Evolutionary conservation across 2,797 vertebrate genomes (phyloP).

Genomic region (Limosa lapponica): DNA sequence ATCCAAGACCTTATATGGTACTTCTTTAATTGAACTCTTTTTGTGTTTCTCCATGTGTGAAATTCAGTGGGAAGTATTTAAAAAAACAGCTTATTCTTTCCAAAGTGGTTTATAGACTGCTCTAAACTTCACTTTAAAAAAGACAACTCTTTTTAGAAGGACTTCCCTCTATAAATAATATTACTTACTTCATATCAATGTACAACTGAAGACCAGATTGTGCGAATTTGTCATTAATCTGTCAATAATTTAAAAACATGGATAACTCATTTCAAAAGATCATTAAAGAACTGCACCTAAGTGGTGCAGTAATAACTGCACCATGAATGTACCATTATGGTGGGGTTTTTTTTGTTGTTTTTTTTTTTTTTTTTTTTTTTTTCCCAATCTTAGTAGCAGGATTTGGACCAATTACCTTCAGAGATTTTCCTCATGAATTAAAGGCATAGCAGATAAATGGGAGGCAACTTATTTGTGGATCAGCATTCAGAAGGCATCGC

Average conservation of each 20-base stretch:
- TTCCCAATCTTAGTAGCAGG: not conserved
- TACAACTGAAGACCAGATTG: not conserved
- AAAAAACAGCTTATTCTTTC: not conserved
- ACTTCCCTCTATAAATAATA: not conserved
- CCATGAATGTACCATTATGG: fast-evolving
- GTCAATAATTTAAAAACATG: not conserved
- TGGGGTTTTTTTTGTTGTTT: too few relatives aligned
- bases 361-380: too few relatives aligned
- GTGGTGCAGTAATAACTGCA: not conserved
- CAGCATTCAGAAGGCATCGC: not conserved
- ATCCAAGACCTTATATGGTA: not conserved
- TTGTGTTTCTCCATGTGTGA: not conserved
- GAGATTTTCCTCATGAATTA: not conserved
- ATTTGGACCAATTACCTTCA: not conserved
- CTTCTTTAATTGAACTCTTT: not conserved
- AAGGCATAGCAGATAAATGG: not conserved
- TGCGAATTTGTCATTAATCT: not conserved
- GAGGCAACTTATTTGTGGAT: not conserved
- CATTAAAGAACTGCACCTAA: not conserved
- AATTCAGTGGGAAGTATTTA: not conserved
- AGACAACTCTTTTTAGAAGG: not conserved
- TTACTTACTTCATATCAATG: not conserved
- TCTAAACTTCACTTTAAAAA: not conserved
- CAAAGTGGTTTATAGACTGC: not conserved
- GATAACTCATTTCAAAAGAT: not conserved